A percentile compares a stretch with the other conserved stretches of the same genome.
phyloP scores from a whole-genome alignment of 1,140 invertebrate species.

The Sarcophaga peregrina region DNA sequence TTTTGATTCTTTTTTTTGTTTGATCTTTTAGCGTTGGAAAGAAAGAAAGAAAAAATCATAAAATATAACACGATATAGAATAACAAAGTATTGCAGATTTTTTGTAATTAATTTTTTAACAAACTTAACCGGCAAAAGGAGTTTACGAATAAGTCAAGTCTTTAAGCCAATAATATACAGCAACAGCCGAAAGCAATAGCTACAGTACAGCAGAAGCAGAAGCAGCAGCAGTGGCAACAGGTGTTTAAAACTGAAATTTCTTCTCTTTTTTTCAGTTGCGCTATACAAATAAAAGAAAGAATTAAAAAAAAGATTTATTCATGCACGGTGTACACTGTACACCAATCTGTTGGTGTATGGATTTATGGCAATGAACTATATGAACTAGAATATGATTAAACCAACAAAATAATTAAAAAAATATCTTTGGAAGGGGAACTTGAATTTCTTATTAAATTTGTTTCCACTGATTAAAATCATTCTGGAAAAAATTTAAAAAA shows the following conservation, averaged over 20 bases:
- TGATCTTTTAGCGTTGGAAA: neutral
- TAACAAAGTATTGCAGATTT: too few relatives aligned
- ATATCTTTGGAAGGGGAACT: neutral
- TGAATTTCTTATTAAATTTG: constrained; percentile 7
- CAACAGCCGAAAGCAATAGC: too few relatives aligned
- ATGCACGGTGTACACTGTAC: too few relatives aligned
- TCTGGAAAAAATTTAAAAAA: neutral
- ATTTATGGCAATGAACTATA: constrained; percentile 6
- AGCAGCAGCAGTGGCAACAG: neutral
- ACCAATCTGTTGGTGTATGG: too few relatives aligned
- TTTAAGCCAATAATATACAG: neutral
- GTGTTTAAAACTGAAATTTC: constrained; percentile 3
- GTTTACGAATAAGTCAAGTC: constrained; percentile 3
- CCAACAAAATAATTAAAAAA: neutral
- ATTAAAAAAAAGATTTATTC: too few relatives aligned
- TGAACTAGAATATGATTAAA: neutral
- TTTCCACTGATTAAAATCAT: neutral
- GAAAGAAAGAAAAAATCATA: neutral
- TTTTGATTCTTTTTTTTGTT: neutral
- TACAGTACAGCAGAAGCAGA: neutral
- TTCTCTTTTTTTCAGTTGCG: neutral
- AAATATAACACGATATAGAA: neutral
- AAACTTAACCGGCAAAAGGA: constrained; percentile 3
- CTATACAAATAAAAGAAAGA: too few relatives aligned
- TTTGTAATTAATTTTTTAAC: constrained; percentile 6